Conservation (phyloP, 2,113 vertebrate species). For the Hippocampus mohnikei region DNA sequence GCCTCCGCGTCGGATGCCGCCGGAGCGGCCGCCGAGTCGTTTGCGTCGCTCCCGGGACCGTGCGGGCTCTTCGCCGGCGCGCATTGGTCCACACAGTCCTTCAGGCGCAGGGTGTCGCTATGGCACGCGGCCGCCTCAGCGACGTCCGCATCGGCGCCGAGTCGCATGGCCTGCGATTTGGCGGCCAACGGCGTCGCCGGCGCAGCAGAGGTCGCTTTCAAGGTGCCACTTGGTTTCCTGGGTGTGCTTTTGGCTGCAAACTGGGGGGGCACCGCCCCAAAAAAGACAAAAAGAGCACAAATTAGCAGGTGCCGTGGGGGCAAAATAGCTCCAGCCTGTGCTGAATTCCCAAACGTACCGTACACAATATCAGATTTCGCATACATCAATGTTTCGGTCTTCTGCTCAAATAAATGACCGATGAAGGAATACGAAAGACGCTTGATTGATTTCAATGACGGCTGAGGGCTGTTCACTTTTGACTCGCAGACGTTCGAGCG, state of each 20-base stretch:
- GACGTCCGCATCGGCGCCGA: neutral
- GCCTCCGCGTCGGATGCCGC: neutral
- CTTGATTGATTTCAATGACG: too few species aligned
- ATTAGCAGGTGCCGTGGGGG: neutral
- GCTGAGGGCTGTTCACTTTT: too few species aligned
- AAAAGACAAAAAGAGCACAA: neutral
- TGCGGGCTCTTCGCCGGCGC: neutral
- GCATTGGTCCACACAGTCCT: neutral
- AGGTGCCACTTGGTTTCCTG: neutral
- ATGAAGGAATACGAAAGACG: too few species aligned
- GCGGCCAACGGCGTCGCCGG: neutral
- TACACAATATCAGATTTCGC: too few species aligned
- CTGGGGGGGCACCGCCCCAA: neutral
- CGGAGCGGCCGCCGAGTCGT: neutral
- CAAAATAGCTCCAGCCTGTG: too few species aligned
- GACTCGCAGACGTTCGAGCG: too few species aligned
- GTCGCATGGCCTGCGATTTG: neutral
- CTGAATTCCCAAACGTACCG: too few species aligned
- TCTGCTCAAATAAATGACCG: too few species aligned
- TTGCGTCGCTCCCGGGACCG: neutral
- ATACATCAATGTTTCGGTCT: too few species aligned
- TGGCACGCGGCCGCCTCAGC: neutral
- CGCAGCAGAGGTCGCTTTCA: neutral
- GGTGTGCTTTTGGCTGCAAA: neutral
- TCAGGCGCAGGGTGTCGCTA: neutral